Conservation (phyloP, 2,113 vertebrate genomes). For the Herpailurus yagouaroundi region DNA sequence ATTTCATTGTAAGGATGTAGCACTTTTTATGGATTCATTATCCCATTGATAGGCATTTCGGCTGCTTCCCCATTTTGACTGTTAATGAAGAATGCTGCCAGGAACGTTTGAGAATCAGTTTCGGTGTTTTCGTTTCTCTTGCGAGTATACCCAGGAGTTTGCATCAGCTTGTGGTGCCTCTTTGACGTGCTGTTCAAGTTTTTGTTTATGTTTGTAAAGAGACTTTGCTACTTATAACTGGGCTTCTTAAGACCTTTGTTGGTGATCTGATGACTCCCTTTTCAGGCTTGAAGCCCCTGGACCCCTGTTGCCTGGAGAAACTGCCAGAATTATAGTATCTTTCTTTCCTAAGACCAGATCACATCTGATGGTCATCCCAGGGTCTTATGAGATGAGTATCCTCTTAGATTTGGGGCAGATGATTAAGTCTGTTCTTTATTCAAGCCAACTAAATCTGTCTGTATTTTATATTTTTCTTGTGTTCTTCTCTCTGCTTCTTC, state of each 20-base stretch:
- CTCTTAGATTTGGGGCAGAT: neutral
- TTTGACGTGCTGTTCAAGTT: neutral
- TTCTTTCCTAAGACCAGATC: neutral
- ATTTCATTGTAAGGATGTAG: fast-evolving
- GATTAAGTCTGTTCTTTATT: neutral
- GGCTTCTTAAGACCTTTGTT: neutral
- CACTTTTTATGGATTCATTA: neutral
- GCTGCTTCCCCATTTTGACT: neutral
- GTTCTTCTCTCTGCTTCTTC: neutral
- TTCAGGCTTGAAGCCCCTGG: neutral
- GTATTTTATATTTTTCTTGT: neutral
- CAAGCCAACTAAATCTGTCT: neutral
- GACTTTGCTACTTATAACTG: neutral
- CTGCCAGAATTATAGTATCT: neutral
- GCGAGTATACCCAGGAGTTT: neutral
- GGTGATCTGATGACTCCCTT: neutral
- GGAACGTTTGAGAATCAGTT: fast-evolving
- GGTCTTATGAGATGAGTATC: neutral
- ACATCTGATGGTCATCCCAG: neutral
- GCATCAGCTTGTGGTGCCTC: neutral
- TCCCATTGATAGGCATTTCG: fast-evolving
- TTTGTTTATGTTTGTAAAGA: neutral
- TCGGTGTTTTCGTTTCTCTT: neutral
- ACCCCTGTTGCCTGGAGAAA: neutral
- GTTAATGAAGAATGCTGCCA: fast-evolving